A percentile compares a stretch with the other conserved stretches of the same genome.
Conservation (phyloP, 2,113 vertebrate genomes). For the Tychaedon coryphoeus region DNA sequence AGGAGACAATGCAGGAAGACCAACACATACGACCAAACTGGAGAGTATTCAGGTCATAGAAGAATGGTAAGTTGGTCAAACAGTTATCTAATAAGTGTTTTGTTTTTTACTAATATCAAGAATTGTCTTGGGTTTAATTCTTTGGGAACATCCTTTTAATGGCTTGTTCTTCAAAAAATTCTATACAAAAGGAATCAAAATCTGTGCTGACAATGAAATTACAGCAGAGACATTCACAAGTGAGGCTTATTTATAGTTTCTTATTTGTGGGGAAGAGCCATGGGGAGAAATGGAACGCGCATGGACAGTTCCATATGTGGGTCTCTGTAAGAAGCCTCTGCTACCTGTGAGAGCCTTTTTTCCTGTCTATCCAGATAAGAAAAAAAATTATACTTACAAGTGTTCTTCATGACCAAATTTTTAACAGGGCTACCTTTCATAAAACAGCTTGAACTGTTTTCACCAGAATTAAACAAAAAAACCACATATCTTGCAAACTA, state of each 20-base stretch:
- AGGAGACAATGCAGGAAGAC: slow-evolving; percentile 75
- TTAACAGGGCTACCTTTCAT: neutral
- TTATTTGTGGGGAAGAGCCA: neutral
- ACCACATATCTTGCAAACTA: neutral
- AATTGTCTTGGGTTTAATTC: neutral
- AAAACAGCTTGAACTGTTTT: neutral
- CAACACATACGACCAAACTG: slow-evolving; percentile 77
- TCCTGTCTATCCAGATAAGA: neutral
- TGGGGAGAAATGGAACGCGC: neutral
- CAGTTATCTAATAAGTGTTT: neutral
- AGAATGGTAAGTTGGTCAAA: slow-evolving; percentile 75
- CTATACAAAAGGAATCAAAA: neutral
- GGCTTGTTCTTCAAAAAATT: neutral
- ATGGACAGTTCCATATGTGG: neutral
- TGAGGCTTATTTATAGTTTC: neutral
- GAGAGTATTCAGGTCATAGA: slow-evolving; percentile 79
- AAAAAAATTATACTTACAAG: neutral
- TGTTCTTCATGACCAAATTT: neutral
- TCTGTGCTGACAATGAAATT: neutral
- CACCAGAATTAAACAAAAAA: neutral
- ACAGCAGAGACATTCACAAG: neutral
- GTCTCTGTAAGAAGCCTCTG: neutral
- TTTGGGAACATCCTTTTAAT: neutral
- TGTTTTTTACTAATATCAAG: neutral
- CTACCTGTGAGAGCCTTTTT: neutral